A percentile compares a stretch with the other conserved stretches of the same genome.
phyloP scores from a whole-genome alignment of 2,113 vertebrate species.

The Tetrax tetrax region DNA sequence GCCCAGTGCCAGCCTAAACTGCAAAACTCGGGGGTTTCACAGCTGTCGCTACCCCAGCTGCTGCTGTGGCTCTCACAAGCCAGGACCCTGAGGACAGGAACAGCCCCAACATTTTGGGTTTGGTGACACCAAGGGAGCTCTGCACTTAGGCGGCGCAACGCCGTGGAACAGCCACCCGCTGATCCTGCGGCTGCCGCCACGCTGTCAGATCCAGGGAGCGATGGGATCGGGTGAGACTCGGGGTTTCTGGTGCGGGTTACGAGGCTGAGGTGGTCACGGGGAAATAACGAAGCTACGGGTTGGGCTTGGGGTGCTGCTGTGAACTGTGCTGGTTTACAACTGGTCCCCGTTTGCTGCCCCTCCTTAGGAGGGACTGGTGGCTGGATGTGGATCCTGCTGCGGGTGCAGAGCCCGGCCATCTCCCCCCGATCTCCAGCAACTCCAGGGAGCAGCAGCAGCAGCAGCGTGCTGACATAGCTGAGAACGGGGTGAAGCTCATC shows the following conservation, averaged over 20 bases:
- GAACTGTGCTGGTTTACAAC: neutral
- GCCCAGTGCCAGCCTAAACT: too few species aligned
- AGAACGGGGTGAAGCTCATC: accelerated
- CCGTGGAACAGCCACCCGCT: accelerated
- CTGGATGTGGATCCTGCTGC: neutral
- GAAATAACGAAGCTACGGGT: neutral
- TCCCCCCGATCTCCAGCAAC: neutral
- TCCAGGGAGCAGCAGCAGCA: neutral
- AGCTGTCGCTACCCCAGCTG: accelerated
- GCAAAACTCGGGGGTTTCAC: neutral
- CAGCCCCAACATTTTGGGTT: accelerated
- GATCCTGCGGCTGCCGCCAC: accelerated
- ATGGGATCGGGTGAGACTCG: accelerated
- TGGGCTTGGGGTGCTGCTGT: neutral
- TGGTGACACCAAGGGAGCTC: neutral
- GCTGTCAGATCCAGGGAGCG: neutral
- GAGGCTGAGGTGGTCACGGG: neutral
- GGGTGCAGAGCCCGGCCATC: neutral
- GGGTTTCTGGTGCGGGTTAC: accelerated
- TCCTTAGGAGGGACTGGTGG: neutral
- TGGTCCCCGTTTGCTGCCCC: neutral
- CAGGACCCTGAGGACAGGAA: neutral
- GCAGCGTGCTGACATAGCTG: neutral
- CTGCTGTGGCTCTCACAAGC: neutral
- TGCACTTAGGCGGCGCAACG: accelerated